Evolutionary conservation across 2,797 vertebrate genomes (phyloP).

Genomic region (Amblyopsis hoosieri): DNA sequence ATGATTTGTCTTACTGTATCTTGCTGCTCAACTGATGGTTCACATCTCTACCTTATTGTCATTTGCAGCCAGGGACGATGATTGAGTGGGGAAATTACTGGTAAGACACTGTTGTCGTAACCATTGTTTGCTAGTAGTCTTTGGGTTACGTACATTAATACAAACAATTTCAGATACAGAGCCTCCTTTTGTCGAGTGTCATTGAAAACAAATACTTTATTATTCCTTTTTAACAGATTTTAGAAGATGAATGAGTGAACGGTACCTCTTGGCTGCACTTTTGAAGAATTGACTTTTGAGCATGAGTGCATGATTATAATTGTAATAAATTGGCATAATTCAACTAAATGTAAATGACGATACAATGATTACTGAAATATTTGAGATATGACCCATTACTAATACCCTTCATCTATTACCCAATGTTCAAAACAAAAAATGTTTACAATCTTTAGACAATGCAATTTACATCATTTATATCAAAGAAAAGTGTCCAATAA

Average conservation of each 20-base stretch:
- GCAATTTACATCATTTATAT: not conserved
- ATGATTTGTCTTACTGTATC: not conserved
- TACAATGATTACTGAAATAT: conserved; percentile 15
- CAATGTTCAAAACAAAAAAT: not conserved
- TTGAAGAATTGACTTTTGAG: conserved; percentile 43
- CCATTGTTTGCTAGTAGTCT: not conserved
- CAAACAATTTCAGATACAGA: not conserved
- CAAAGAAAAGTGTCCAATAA: not conserved
- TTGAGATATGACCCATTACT: conserved; percentile 5
- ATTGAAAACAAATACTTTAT: conserved; percentile 35
- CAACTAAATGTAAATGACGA: conserved; percentile 18
- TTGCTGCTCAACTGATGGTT: not conserved
- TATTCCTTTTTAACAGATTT: conserved; percentile 73
- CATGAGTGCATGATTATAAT: conserved; percentile 30
- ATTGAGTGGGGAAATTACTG: conserved; percentile 99
- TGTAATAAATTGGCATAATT: conserved; percentile 16
- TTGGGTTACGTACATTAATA: too few relatives aligned
- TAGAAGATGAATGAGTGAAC: conserved; percentile 59
- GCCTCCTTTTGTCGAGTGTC: not conserved
- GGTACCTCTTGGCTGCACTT: conserved; percentile 40
- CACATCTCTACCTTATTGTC: conserved; percentile 16
- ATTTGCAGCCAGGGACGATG: conserved; percentile 93
- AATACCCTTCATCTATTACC: not conserved
- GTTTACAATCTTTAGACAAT: too few relatives aligned
- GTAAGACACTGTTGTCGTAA: conserved; percentile 67